Evolutionary conservation across 2,888 invertebrate genomes (phyloP).

Genomic region (Panorpa germanica): DNA sequence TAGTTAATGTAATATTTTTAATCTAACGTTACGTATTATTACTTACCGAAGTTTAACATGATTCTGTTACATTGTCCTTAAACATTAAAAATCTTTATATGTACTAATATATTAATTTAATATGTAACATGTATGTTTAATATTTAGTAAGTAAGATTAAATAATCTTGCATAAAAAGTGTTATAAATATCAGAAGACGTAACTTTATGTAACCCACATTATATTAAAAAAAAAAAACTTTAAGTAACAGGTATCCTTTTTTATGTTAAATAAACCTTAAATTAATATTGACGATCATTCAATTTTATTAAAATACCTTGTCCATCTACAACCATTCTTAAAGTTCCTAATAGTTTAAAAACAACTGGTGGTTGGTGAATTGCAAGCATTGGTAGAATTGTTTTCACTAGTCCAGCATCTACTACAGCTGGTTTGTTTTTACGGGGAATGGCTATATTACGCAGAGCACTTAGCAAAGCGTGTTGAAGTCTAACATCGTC

Average conservation of each 20-base stretch:
- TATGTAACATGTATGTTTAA: too few relatives aligned
- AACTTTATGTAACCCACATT: too few relatives aligned
- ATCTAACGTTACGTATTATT: too few relatives aligned
- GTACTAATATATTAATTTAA: too few relatives aligned
- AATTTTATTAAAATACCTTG: slow-evolving; percentile 33
- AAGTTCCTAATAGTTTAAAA: slow-evolving; percentile 68
- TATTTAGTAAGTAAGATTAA: too few relatives aligned
- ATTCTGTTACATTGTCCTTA: too few relatives aligned
- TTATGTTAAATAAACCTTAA: too few relatives aligned
- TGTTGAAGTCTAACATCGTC: slow-evolving; percentile 34
- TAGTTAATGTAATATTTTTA: too few relatives aligned
- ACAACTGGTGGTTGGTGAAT: slow-evolving; percentile 61
- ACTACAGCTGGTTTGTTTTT: slow-evolving; percentile 58
- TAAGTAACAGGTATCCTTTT: not conserved
- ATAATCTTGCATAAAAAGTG: too few relatives aligned
- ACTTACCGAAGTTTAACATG: too few relatives aligned
- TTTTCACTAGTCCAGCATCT: slow-evolving; percentile 50
- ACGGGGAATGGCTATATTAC: slow-evolving; percentile 54
- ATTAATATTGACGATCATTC: not conserved
- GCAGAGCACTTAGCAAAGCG: slow-evolving; percentile 42
- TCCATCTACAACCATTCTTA: slow-evolving; percentile 73
- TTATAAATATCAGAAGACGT: too few relatives aligned
- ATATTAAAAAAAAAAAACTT: slow-evolving; percentile 4
- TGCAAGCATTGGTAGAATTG: slow-evolving; percentile 47
- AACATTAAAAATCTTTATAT: too few relatives aligned